A percentile compares a stretch with the other conserved stretches of the same genome.
Conservation (phyloP, 2,797 vertebrate genomes). For the Nyctalus aviator region DNA sequence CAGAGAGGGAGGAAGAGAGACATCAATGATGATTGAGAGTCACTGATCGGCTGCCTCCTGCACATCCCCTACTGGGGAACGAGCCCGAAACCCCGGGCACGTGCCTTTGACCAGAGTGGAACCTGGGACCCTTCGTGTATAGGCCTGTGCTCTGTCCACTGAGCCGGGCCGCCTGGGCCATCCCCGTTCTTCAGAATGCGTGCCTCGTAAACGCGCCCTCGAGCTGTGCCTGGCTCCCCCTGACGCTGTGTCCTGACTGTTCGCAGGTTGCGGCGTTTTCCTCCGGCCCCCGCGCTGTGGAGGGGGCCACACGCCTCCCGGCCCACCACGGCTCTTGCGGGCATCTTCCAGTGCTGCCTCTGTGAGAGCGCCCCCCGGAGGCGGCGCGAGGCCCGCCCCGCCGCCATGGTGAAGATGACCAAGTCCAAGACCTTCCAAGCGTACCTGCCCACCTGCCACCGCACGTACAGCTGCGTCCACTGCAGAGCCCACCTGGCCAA, state of each 20-base stretch:
- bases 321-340: constrained; percentile 98
- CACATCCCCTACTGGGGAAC: no score
- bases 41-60: no score
- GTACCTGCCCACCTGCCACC: constrained; percentile 96
- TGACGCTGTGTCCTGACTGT: constrained; percentile 59
- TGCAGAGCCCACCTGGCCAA: constrained; percentile 99
- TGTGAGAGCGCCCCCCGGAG: constrained; percentile 94
- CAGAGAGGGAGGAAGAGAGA: no score
- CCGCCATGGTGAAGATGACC: constrained; percentile 99
- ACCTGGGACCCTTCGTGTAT: no score
- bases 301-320: constrained; percentile 94
- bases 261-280: constrained; percentile 92
- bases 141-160: no score
- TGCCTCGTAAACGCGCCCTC: rapidly evolving
- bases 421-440: constrained; percentile 99
- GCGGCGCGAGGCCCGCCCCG: constrained; percentile 92
- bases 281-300: constrained; percentile 95
- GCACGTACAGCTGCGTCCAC: constrained; percentile 99
- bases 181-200: background rate
- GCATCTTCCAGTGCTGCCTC: constrained; percentile 97
- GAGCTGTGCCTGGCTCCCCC: rapidly evolving
- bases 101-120: no score
- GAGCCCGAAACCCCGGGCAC: no score
- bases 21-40: no score
- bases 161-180: no score